Evolutionary conservation across 1,140 invertebrate genomes (phyloP), one percentile per base, ranked within the genome.

Genomic region (Tetramorium parvispinum): DNA sequence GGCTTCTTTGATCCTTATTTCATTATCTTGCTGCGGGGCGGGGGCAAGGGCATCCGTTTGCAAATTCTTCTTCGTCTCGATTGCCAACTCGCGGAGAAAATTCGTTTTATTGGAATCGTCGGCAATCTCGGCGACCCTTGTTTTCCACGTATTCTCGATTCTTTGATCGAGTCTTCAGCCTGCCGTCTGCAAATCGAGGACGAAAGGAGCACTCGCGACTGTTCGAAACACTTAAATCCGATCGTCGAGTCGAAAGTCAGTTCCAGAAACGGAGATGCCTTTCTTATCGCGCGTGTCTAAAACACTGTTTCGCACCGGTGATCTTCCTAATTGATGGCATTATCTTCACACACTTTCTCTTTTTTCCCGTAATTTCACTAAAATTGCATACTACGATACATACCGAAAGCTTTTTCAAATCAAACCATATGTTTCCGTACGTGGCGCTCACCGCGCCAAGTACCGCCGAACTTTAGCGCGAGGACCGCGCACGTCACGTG

Each of bases 1-100:
- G 73, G 86, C 87, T 85, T 91, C 93, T 95, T 95, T 95, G 94
- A 95, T 95, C 94, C 94, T 95, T 95, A 95, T 94, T 95, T 94
- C 94, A 94, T 94, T 95, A 94, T 93, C 91, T 88, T 88, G 86
- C 87, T 86, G 87, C 85, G 85, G 90, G 82, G 55, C 24, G 76
- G 86, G 51, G 49, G 73, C 49, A 83, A 68, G 57, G 87, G 92
- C 90, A 93, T 93, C 92, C 91, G 93, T 91, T 95, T 93, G 94
- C 93, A 94, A 94, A 94, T 94, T 94, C 93, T 94, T 90, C 88
- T 70, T 88, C 88, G 86, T 89, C 91, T 93, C 91, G 92, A 92
- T 91, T 94, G 92, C 91, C 91, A 94, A 94, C 87, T 94, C 93
- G 91, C 90, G 90, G 90, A 89, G 93, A 92, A 93, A 93, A 93